Base-by-base conservation (phyloP, 1,140 invertebrate genomes). In the Euwallacea similis region DNA sequence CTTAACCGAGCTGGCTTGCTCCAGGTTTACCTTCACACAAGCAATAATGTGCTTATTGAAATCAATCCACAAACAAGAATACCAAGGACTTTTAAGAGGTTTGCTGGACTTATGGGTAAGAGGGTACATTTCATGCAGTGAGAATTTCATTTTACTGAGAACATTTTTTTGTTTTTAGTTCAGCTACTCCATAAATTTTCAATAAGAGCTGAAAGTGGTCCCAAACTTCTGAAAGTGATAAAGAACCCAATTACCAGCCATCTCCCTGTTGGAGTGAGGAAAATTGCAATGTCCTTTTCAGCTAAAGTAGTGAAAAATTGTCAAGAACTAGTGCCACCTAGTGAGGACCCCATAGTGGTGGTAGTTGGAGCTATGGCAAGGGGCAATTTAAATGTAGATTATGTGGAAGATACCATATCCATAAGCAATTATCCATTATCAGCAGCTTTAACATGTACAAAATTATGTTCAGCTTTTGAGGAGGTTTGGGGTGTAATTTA, bases 11-110 rank as follows among this genome's bases (percentile, higher is more conserved):
- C 95, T 66, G 95, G 94, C 11, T 81, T 95, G 8, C 81, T 95
- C 11, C 92, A 94, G 86, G 95, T 99, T 0, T 99, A 97, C 80
- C 88, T 99, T 71, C 94, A 95, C 75, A 99, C 98, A 47, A 93
- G 92, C 77, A 81, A 95, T 80, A 99, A 99, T 89, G 96, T 98
- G 54, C 84, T 99, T 0, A 99, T 99, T 78, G 96, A 99, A 90
- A 90, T 99, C 21, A 97, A 98, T 85, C 97, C 98, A 55, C 97
- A 98, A 83, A 99, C 97, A 7, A 89, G 98, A 79, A 98, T 99
- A 80, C 98, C 98, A 0, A 88, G 98, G 77, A 99, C 98, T 10
- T 99, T 97, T 80, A 98, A 98, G 80, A 87, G 98, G 80, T 99
- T 99, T 88, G 95, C 96, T 79, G 97, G 97, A 53, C 83, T 99